Conservation (phyloP, 2,888 invertebrate species). For the Eilema sororculum region DNA sequence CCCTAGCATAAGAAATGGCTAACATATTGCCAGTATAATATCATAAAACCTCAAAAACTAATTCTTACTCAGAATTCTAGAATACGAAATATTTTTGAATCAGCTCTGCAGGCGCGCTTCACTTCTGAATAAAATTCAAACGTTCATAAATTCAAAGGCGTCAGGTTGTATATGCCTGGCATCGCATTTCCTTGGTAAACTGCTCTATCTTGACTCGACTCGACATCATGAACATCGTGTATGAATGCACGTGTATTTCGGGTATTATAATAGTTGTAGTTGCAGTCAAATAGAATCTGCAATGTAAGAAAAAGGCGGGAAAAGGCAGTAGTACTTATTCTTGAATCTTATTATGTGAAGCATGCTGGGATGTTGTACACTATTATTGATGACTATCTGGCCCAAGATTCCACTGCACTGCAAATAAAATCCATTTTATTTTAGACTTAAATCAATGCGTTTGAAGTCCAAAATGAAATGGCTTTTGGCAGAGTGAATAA, state of each 20-base stretch:
- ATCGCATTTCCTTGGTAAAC: constrained; percentile 54
- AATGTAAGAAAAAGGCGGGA: neutral
- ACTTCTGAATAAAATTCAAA: constrained; percentile 48
- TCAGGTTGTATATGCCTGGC: constrained; percentile 37
- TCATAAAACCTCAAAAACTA: neutral
- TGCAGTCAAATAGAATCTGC: constrained; percentile 18
- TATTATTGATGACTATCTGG: no score
- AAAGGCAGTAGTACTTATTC: neutral
- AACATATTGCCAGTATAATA: no score
- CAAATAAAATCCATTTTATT: no score
- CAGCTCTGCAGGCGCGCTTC: constrained; percentile 22
- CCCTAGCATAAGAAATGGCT: no score
- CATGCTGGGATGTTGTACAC: no score
- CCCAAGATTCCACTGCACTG: no score
- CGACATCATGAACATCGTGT: constrained; percentile 52
- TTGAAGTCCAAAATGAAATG: no score
- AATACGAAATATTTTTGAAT: constrained; percentile 1
- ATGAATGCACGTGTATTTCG: constrained; percentile 53
- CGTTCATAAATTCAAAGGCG: constrained; percentile 51
- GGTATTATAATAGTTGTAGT: constrained; percentile 25
- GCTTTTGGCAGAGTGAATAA: no score
- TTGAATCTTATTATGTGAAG: no score
- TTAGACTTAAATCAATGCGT: no score
- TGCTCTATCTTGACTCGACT: constrained; percentile 52
- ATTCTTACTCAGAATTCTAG: constrained; percentile 10